Evolutionary conservation across 2,797 vertebrate species (phyloP).

Genomic region (Pangasius mekongensis): DNA sequence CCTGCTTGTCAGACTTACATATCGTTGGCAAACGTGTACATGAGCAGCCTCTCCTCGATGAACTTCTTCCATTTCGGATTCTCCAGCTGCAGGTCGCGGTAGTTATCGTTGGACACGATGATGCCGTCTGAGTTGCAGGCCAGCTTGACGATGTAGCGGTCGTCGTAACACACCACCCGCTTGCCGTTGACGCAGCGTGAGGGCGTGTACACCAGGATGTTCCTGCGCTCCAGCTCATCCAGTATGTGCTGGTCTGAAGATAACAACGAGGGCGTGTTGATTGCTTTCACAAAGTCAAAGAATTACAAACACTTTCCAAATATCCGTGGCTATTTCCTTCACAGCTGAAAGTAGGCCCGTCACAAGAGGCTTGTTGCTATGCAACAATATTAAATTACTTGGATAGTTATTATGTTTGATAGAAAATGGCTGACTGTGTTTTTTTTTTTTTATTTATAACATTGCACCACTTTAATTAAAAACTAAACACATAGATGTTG

Average conservation of each 20-base stretch:
- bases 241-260: constrained; percentile 76
- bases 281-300: background rate
- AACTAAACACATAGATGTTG: background rate
- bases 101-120: constrained; percentile 79
- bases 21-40: constrained; percentile 79
- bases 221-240: constrained; percentile 71
- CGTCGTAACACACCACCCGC: constrained; percentile 78
- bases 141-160: constrained; percentile 77
- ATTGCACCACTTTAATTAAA: background rate
- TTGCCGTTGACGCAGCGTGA: constrained; percentile 72
- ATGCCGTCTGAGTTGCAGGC: constrained; percentile 72
- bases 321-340: background rate
- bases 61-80: constrained; percentile 76
- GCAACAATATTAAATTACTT: background rate
- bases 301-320: background rate
- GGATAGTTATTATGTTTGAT: background rate
- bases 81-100: constrained; percentile 76
- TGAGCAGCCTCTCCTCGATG: constrained; percentile 76
- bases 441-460: background rate
- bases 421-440: background rate
- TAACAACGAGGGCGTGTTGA: background rate
- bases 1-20: constrained; percentile 66
- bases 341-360: background rate
- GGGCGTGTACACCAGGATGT: constrained; percentile 76
- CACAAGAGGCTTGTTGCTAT: too few relatives aligned